Conservation (phyloP, 2,797 vertebrate species). For the Gastrophryne carolinensis region DNA sequence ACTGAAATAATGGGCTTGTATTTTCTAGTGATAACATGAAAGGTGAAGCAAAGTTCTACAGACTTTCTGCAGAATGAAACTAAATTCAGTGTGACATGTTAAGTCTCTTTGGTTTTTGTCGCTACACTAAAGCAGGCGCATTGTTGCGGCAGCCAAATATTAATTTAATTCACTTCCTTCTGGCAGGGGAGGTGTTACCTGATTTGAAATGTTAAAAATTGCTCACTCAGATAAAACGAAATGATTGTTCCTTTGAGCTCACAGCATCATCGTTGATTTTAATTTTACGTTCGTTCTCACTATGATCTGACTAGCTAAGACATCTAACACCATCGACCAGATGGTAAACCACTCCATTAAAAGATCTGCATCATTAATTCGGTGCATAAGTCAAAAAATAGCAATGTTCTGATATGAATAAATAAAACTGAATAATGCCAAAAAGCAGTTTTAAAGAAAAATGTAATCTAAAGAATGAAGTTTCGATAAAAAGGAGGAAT, state of each 20-base stretch:
- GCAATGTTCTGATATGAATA: not conserved
- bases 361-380: slow-evolving; percentile 39
- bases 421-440: not conserved
- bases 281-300: slow-evolving; percentile 35
- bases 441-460: not conserved
- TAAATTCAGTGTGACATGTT: slow-evolving; percentile 3
- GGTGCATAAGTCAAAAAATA: slow-evolving; percentile 23
- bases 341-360: slow-evolving; percentile 35
- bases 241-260: slow-evolving; percentile 29
- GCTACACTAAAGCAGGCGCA: not conserved
- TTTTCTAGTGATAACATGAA: not conserved
- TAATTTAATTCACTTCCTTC: slow-evolving; percentile 26
- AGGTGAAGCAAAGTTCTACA: slow-evolving; percentile 1
- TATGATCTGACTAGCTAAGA: slow-evolving; percentile 29
- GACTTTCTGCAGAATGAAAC: not conserved
- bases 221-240: slow-evolving; percentile 40
- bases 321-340: slow-evolving; percentile 41
- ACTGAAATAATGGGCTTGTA: not conserved
- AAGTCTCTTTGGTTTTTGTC: slow-evolving; percentile 15
- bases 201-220: slow-evolving; percentile 41
- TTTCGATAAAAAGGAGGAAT: not conserved
- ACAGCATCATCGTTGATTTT: slow-evolving; percentile 28
- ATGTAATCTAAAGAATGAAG: not conserved
- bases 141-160: slow-evolving; percentile 7
- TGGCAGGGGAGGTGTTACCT: slow-evolving; percentile 31